These are phyloP conservation scores for Aporophyla lueneburgensis DNA, from an alignment of 2,888 invertebrate genomes.

Conservation along the genomic window DNA sequence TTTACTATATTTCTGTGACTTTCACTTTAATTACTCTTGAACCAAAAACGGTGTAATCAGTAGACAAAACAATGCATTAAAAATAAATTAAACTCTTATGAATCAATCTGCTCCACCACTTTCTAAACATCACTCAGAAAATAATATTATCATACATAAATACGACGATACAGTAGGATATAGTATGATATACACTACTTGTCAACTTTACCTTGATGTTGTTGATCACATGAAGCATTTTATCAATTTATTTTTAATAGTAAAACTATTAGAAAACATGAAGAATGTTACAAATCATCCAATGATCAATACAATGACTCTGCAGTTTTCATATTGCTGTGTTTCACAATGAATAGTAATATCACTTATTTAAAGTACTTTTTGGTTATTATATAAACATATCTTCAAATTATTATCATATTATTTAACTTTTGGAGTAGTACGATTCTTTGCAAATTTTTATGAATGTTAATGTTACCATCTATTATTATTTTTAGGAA, in stretches of 20 bases:
- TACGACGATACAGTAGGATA: too few relatives aligned
- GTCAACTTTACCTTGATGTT: background rate
- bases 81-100: background rate
- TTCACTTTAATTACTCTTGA: conserved; percentile 53
- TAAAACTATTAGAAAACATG: conserved; percentile 6
- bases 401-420: background rate
- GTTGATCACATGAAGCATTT: background rate
- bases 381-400: background rate
- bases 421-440: background rate
- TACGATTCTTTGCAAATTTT: background rate
- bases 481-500: conserved; percentile 86
- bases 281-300: conserved; percentile 38
- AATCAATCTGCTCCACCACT: background rate
- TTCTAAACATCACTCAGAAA: background rate
- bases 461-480: background rate
- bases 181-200: background rate
- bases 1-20: conserved; percentile 47
- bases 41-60: background rate
- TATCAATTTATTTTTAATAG: background rate
- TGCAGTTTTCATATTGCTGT: conserved; percentile 36
- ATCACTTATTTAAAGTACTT: background rate
- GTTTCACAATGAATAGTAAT: conserved; percentile 36
- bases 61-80: background rate
- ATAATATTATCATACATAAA: background rate
- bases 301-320: conserved; percentile 49